These are phyloP conservation scores for Sycophaga agraensis DNA, from an alignment of 1,140 invertebrate species.

Conservation along the genomic window DNA sequence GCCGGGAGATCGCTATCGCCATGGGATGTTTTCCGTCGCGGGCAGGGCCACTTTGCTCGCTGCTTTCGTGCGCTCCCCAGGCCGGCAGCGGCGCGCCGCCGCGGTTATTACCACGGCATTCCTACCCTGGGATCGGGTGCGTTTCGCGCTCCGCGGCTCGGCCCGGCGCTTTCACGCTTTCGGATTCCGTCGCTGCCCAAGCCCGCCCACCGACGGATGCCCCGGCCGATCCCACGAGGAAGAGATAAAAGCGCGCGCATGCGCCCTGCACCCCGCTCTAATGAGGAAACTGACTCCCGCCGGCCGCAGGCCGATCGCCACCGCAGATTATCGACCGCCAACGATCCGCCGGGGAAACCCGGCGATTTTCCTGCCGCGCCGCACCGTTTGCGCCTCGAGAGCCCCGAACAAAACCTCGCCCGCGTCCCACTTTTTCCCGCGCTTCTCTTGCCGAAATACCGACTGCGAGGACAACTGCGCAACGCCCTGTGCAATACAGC, in stretches of 20 bases:
- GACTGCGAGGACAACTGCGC: no score
- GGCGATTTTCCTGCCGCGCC: background rate
- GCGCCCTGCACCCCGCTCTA: background rate
- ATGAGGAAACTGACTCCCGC: constrained; percentile 11
- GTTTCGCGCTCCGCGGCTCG: background rate
- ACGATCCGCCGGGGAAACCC: background rate
- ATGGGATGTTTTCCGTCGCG: constrained; percentile 54
- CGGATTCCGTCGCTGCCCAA: background rate
- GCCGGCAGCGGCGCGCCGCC: background rate
- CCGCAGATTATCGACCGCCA: background rate
- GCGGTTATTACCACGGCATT: constrained; percentile 1
- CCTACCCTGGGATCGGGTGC: background rate
- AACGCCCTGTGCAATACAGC: no score
- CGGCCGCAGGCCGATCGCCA: constrained; percentile 7
- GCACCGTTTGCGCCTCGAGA: no score
- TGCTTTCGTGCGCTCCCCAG: constrained; percentile 30
- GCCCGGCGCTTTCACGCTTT: constrained; percentile 8
- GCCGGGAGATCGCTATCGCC: constrained; percentile 53
- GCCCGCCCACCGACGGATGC: background rate
- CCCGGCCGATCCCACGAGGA: background rate
- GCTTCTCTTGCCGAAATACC: no score
- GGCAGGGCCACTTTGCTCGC: constrained; percentile 32
- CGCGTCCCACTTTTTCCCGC: background rate
- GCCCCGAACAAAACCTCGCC: no score
- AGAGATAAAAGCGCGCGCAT: background rate